phyloP scores from a whole-genome alignment of 2,113 vertebrate species.

The Loxodonta africana region DNA sequence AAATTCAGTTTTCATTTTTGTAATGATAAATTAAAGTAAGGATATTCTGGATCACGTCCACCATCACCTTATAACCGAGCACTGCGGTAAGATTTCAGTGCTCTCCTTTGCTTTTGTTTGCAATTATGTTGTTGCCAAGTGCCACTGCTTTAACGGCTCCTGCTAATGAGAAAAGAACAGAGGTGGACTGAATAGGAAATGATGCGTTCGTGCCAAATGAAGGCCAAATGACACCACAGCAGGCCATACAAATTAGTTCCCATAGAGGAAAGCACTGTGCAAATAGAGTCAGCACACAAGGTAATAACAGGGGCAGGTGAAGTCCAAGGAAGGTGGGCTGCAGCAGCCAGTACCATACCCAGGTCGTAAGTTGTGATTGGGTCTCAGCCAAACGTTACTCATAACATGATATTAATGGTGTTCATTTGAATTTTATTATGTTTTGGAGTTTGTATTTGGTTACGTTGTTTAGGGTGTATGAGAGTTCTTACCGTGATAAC shows the following conservation, averaged over 20 bases:
- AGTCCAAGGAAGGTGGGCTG: background rate
- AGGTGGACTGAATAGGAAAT: background rate
- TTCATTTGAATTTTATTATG: background rate
- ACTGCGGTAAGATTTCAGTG: background rate
- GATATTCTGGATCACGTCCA: background rate
- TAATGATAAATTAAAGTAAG: background rate
- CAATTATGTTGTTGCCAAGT: background rate
- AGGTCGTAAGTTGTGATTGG: rapidly evolving
- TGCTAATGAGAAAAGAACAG: slow-evolving; percentile 13
- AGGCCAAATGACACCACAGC: slow-evolving; percentile 36
- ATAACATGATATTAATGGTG: background rate
- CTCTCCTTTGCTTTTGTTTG: background rate
- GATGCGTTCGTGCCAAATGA: slow-evolving; percentile 16
- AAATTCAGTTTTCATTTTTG: background rate
- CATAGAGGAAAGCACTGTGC: background rate
- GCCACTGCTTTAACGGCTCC: background rate
- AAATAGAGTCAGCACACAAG: background rate
- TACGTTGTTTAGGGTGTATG: background rate
- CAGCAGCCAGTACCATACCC: rapidly evolving
- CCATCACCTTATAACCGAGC: background rate
- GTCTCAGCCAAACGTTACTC: background rate
- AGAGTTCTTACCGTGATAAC: background rate
- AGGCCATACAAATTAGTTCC: background rate
- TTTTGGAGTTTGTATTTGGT: background rate
- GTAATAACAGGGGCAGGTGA: rapidly evolving